Base-by-base conservation (phyloP, 2,113 vertebrate genomes). In the Cochlearius cochlearius region DNA sequence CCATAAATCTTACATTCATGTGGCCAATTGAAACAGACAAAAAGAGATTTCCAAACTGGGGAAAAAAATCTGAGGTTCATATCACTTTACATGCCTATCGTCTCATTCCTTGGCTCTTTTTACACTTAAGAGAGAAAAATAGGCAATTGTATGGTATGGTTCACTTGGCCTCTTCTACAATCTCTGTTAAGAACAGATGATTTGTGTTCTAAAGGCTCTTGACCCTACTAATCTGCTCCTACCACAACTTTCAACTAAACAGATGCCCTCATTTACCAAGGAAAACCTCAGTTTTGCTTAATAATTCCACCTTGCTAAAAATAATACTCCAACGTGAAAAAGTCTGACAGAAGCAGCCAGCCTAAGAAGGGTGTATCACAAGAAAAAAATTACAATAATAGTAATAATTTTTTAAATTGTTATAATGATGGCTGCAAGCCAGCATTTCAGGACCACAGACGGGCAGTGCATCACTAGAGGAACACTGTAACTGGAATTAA, bases 41-140 rank as follows among this genome's bases (percentile, higher is more conserved):
- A 81, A 83, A 38, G 5, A 62, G 10, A 32, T n/a, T 73, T 81
- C 25, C 34, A 30, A n/a, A 71, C 9, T 8, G 18, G 18, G 9
- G 25, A 29, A 29, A 39, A 67, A 68, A 62, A 18, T 18, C 3
- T 4, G 67, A 76, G 13, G 8, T 80, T 80, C 2, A 0, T 34
- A 36, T 41, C 15, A 2, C 19, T 86, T 85, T 11, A 27, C 13
- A 43, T 39, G 12, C 3, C 11, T 58, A 5, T 41, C 3, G 0
- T 21, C 23, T 74, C 36, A 68, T 76, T 58, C 20, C 12, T 52
- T 68, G 23, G 3, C 15, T 84, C 2, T 73, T 6, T 81, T 59
- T 75, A 43, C 11, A 49, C 9, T 49, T 74, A 63, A 53, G 9
- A 36, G 16, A 77, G 41, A 73, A 71, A 60, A 2, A 39, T 2